phyloP scores from a whole-genome alignment of 2,888 invertebrate genomes.

The Watsonalla binaria region DNA sequence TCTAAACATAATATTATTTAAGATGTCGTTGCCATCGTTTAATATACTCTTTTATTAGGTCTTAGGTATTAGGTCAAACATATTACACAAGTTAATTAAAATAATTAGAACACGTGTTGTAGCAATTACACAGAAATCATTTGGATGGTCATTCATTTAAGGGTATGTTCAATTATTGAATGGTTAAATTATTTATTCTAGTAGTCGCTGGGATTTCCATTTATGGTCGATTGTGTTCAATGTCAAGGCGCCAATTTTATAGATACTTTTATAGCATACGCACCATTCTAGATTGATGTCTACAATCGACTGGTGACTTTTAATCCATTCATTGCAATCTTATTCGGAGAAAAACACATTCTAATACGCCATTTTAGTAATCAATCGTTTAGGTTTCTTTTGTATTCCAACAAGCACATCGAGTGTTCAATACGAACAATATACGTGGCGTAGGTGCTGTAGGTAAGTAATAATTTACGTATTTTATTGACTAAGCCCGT shows the following conservation, averaged over 20 bases:
- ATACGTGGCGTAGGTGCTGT: not conserved
- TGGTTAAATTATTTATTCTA: conserved; percentile 53
- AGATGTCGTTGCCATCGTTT: too few species aligned
- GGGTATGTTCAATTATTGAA: conserved; percentile 35
- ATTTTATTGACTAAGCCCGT: conserved; percentile 13
- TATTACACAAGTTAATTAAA: conserved; percentile 1
- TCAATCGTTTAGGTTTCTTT: too few species aligned
- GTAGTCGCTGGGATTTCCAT: conserved; percentile 39
- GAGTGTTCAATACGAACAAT: not conserved
- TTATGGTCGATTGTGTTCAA: conserved; percentile 43
- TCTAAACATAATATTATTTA: not conserved
- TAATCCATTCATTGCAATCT: conserved; percentile 28
- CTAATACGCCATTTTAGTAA: too few species aligned
- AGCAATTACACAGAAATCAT: conserved; percentile 36
- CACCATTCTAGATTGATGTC: conserved; percentile 32
- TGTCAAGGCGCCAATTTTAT: conserved; percentile 42
- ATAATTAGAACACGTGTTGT: not conserved
- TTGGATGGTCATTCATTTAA: conserved; percentile 49
- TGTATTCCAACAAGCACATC: not conserved
- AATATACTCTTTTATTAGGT: too few species aligned
- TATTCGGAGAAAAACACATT: conserved; percentile 18
- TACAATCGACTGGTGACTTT: conserved; percentile 30
- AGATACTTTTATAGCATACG: conserved; percentile 37
- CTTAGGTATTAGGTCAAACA: too few species aligned
- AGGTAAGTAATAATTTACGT: conserved; percentile 17